Evolutionary conservation across 2,113 vertebrate genomes (phyloP).

Genomic region (Astatoreochromis straeleni): DNA sequence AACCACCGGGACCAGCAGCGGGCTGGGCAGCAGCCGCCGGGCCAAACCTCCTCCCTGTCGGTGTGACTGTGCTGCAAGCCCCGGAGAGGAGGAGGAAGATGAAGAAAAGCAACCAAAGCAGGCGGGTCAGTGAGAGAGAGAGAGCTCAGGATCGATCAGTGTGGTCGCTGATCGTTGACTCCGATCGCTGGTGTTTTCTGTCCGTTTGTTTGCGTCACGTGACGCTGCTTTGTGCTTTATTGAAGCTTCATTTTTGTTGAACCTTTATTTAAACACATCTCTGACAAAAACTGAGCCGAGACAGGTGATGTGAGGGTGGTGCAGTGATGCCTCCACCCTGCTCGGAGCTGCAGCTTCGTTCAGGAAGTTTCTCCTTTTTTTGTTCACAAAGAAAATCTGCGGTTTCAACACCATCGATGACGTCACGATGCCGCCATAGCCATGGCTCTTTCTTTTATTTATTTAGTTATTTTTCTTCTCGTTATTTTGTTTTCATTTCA

Average conservation of each 20-base stretch:
- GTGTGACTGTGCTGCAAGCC: background rate
- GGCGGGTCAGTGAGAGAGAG: constrained; percentile 57
- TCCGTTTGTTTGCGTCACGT: background rate
- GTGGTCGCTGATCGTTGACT: background rate
- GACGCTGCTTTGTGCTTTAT: background rate
- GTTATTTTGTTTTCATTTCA: background rate
- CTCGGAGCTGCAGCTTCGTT: background rate
- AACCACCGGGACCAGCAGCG: background rate
- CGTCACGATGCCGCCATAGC: background rate
- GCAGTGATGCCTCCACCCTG: background rate
- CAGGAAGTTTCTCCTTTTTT: background rate
- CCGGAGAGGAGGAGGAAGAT: constrained; percentile 52
- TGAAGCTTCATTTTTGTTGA: background rate
- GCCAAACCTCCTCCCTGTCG: background rate
- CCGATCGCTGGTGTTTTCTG: background rate
- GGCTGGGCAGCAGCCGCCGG: background rate
- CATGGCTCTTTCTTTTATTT: background rate
- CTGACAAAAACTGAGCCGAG: background rate
- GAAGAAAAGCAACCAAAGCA: constrained; percentile 82
- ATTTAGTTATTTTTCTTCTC: background rate
- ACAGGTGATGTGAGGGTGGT: background rate
- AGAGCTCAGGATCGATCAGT: background rate
- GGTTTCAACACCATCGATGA: background rate
- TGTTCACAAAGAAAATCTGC: background rate
- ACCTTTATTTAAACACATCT: background rate